Evolutionary conservation across 2,888 invertebrate genomes (phyloP).

Genomic region (Pelosia muscerda): DNA sequence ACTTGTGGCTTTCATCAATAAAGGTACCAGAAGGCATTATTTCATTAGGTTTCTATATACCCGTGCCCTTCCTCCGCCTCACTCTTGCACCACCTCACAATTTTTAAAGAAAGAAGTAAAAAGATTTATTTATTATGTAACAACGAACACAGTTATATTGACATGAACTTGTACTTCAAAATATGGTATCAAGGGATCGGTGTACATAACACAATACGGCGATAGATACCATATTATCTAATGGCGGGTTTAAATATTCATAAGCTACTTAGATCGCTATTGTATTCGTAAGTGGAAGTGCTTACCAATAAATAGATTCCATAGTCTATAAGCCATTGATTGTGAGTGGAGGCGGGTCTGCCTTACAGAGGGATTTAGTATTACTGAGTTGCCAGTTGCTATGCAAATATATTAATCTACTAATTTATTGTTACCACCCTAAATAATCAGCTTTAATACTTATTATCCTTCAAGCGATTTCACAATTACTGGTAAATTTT

Average conservation of each 20-base stretch:
- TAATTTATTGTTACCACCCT: neutral
- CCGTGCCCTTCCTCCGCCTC: too few relatives aligned
- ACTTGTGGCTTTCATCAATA: too few relatives aligned
- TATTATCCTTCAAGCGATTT: too few relatives aligned
- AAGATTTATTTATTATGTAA: too few relatives aligned
- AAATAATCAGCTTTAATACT: too few relatives aligned
- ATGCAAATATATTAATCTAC: neutral
- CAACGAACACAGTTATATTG: too few relatives aligned
- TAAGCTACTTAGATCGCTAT: neutral
- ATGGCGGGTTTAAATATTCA: neutral
- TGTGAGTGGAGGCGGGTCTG: neutral
- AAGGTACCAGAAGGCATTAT: too few relatives aligned
- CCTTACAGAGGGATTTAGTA: neutral
- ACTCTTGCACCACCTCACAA: too few relatives aligned
- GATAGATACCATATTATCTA: neutral
- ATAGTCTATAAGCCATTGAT: conserved; percentile 6
- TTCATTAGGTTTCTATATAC: too few relatives aligned
- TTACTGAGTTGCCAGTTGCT: neutral
- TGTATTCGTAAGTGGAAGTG: neutral
- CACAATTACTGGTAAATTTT: too few relatives aligned
- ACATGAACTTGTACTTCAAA: neutral
- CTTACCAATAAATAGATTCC: conserved; percentile 2
- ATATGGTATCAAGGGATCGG: neutral
- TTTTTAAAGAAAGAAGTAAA: too few relatives aligned
- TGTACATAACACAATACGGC: neutral